Evolutionary conservation across 2,113 vertebrate species (phyloP), one percentile per base, ranked within the genome.

Genomic region (Etheostoma cragini): DNA sequence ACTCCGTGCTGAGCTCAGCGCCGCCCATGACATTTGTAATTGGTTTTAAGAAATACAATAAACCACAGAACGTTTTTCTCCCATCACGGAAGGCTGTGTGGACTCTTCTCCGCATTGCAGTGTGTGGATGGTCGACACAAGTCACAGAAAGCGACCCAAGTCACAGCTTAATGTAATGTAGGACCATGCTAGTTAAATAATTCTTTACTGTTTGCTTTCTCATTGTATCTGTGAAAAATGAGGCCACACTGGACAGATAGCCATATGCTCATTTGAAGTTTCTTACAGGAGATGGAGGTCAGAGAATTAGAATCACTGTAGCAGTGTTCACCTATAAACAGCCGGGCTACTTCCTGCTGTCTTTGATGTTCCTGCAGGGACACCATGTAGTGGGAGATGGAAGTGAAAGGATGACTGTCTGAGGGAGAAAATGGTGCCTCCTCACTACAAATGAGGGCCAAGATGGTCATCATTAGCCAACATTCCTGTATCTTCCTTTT

Each of bases 381-480:
- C 76, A 69, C 52, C 14, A 6, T 68, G 79, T 71, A 56, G 53
- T 42, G 57, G 68, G 58, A 76, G 57, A 81, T n/a, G 22, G 80
- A 42, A 79, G 77, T 53, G 30, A 78, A 78, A 81, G 22, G 73
- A 65, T 80, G 79, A 46, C 10, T 4, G 60, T 63, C 67, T 68
- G 62, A 68, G 78, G 65, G 75, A 76, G 61, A 72, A 22, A 63
- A 21, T 47, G 62, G 76, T 58, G 73, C 58, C 49, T 75, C 78
- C 57, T 72, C 80, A 84, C 78, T 72, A 83, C 83, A 83, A 80
- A 84, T 72, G 53, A 85, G 76, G 83, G 76, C 60, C 78, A 65
- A 69, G 66, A 83, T 76, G 86, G 86, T 88, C 84, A 76, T 88
- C 83, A 83, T 92, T 92, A 93, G 82, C 84, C 81, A 70, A 13